Evolutionary conservation across 2,113 vertebrate genomes (phyloP), one percentile per base, ranked within the genome.

Genomic region (Cynopterus brachyotis): DNA sequence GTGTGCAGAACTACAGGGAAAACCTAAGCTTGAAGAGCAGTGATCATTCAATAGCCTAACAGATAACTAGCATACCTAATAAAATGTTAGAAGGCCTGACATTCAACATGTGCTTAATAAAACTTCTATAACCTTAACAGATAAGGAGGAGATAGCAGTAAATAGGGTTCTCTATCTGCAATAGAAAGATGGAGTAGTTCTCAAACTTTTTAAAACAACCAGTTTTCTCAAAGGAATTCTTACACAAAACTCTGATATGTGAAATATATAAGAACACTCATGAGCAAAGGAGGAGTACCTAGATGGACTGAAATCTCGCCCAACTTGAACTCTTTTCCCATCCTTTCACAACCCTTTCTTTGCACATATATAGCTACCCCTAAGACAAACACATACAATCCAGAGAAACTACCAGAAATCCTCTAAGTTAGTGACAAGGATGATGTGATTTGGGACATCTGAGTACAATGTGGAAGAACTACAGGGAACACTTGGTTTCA

Each of bases 211-310:
- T n/a, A 88, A 55, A 55, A 19, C 78, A 60, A 70, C 9, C 22
- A 86, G n/a, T 57, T 92, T 86, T 82, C n/a, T 86, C 35, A 55
- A 95, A 89, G 32, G 12, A 85, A 62, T 78, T 82, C 42, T 62
- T 50, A 86, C 32, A 89, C 11, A 89, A 81, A 95, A 82, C 0
- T 37, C 17, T 76, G 19, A 55, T 28, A 89, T 30, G 11, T 37
- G 78, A 91, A 80, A 81, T 66, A 16, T 30, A 66, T 26, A 40
- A 57, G 81, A 89, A 78, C 0, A 22, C 9, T 26, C 6, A n/a
- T 30, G 7, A 94, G 24, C 64, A 70, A 55, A 90, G 26, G 12
- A 89, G 16, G n/a, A 79, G n/a, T 47, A n/a, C 8, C 53, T 67
- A 37, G 10, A 60, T 40, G 47, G 15, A 57, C 6, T 94, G 42